A percentile compares a stretch with the other conserved stretches of the same genome.
Conservation (phyloP, 30 jellyfish, hydroid and myxozoan species). For the Aurelia sp. region DNA sequence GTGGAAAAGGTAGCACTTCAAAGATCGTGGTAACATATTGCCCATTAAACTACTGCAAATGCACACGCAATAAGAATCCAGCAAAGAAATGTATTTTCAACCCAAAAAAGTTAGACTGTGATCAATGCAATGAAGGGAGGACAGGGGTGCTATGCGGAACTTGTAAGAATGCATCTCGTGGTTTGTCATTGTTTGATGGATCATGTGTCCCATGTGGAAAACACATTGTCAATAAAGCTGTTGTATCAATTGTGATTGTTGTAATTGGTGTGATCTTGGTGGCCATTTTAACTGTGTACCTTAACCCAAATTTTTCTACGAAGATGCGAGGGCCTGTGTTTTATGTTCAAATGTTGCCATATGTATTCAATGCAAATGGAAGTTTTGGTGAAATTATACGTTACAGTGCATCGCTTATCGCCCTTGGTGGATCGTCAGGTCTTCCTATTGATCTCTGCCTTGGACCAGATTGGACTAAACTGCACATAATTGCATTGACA, state of each 20-base stretch:
- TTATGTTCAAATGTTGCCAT: constrained; percentile 73
- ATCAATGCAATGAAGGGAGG: constrained; percentile 71
- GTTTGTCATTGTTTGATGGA: constrained; percentile 46
- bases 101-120: constrained; percentile 25
- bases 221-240: background rate
- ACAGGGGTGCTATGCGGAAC: constrained; percentile 69
- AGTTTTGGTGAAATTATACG: constrained; percentile 34
- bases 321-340: constrained; percentile 78
- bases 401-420: constrained; percentile 27
- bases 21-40: constrained; percentile 22
- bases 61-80: background rate
- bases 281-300: constrained; percentile 42
- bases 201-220: constrained; percentile 32
- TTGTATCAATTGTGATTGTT: constrained; percentile 8
- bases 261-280: constrained; percentile 24
- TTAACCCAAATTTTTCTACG: constrained; percentile 70
- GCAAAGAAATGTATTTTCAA: constrained; percentile 39
- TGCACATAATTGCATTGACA: constrained; percentile 53
- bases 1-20: background rate
- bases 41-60: constrained; percentile 68
- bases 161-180: constrained; percentile 25
- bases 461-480: constrained; percentile 40
- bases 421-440: constrained; percentile 79
- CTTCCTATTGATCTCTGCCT: constrained; percentile 72
- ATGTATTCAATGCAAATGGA: constrained; percentile 10